Percentiles rank a stretch among this genome's conserved stretches.
phyloP scores from a whole-genome alignment of 1,140 invertebrate species.

The Panulirus ornatus region DNA sequence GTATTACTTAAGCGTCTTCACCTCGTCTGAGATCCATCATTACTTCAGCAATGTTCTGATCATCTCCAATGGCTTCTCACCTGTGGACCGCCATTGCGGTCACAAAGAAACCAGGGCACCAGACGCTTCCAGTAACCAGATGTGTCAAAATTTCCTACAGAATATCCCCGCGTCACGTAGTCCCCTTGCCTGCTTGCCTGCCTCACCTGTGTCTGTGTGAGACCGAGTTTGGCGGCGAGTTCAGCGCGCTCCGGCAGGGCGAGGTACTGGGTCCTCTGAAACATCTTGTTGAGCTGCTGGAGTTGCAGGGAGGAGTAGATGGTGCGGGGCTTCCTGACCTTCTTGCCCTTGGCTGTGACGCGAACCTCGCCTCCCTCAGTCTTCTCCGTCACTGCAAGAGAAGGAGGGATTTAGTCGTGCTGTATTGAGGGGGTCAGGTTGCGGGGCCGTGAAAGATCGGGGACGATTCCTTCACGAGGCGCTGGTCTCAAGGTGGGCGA shows the following conservation, averaged over 20 bases:
- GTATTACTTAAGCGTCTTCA: too few relatives aligned
- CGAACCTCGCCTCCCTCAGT: slow-evolving; percentile 76
- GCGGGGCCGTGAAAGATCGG: background rate
- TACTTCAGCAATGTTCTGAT: too few relatives aligned
- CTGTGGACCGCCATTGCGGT: too few relatives aligned
- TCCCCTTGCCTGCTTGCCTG: too few relatives aligned
- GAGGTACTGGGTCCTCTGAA: slow-evolving; percentile 98
- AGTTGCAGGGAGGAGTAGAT: slow-evolving; percentile 99
- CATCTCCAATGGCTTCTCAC: too few relatives aligned
- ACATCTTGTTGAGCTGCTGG: slow-evolving; percentile 87
- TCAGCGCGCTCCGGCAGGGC: slow-evolving; percentile 98
- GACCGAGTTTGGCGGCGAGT: slow-evolving; percentile 96
- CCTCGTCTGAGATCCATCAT: too few relatives aligned
- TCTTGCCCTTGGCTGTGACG: slow-evolving; percentile 97
- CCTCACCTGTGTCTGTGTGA: slow-evolving; percentile 98
- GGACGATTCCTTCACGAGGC: background rate
- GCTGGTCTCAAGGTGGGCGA: background rate
- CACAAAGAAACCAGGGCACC: too few relatives aligned
- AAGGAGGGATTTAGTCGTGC: background rate
- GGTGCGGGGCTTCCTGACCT: slow-evolving; percentile 98
- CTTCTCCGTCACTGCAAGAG: slow-evolving; percentile 50
- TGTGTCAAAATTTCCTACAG: too few relatives aligned
- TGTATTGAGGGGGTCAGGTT: background rate
- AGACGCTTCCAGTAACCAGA: too few relatives aligned
- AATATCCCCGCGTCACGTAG: too few relatives aligned